Base-by-base conservation (phyloP, 2,113 vertebrate species). In the Lepisosteus osseus region DNA sequence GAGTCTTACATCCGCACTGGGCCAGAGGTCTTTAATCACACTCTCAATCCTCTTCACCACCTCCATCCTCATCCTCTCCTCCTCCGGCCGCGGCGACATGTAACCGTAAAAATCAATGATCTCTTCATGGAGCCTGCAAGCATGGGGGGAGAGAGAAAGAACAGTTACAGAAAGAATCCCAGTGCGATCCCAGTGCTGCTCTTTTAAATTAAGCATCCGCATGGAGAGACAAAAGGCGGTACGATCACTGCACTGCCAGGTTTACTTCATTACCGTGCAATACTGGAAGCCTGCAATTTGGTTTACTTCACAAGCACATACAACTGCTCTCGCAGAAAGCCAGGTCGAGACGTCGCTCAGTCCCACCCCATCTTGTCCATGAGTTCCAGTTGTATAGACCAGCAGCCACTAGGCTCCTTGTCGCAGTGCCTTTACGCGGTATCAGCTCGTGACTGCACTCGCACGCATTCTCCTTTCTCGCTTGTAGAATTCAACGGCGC, bases 1-100 rank as follows among this genome's bases (percentile, higher is more conserved):
- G 1, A 45, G 65, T 17, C 94, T 90, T 86, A 96, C 95, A 54
- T 95, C 94, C 66, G 97, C 97, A 45, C 88, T 97, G 64, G 97
- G 97, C 97, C 97, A 99, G 54, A 99, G 92, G 80, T 97, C 95
- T 66, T 96, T 90, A 74, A 99, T 98, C 76, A 99, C 96, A 0
- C 87, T 92, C 89, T 98, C 93, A 77, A 99, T 99, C 80, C 97
- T 92, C 82, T 88, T 95, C 74, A 99, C 96, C 73, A 99, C 97
- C 85, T 99, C 97, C 92, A 94, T 89, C 54, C 97, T 91, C 97
- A 99, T 99, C 72, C 90, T 94, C 78, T 96, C 93, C 73, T 99
- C 97, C 86, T 98, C 97, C 42, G 92, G 94, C 72, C 95, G 89
- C 6, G 97, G 95, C 77, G 96, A 99, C 90, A 99, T 98, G 75